Evolutionary conservation across 2,888 invertebrate species (phyloP).

Genomic region (Dione juno): DNA sequence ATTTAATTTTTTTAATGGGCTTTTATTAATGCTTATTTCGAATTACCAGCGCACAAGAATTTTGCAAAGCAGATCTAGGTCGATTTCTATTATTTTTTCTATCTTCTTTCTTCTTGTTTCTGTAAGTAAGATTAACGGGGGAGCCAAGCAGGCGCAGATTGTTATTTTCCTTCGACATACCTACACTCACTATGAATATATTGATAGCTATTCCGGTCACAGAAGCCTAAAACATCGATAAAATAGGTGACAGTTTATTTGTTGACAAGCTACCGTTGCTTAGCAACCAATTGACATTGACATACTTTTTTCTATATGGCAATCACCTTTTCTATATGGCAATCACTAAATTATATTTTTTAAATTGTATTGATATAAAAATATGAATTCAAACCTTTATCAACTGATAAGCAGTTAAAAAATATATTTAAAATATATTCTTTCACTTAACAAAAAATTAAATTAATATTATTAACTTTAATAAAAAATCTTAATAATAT

Average conservation of each 20-base stretch:
- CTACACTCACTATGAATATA: constrained; percentile 41
- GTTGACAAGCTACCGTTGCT: constrained; percentile 60
- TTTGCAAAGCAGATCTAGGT: constrained; percentile 74
- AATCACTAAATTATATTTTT: neutral
- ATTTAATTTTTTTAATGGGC: neutral
- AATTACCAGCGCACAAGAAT: constrained; percentile 69
- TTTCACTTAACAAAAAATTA: too few species aligned
- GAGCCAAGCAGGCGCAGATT: constrained; percentile 75
- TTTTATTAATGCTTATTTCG: neutral
- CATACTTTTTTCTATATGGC: neutral
- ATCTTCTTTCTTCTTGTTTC: constrained; percentile 74
- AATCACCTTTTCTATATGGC: neutral
- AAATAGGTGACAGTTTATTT: constrained; percentile 48
- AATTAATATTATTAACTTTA: too few species aligned
- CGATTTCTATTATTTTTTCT: constrained; percentile 68
- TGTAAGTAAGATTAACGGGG: constrained; percentile 74
- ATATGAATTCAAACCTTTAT: too few species aligned
- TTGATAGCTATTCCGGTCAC: constrained; percentile 15
- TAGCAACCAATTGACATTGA: constrained; percentile 52
- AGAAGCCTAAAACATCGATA: constrained; percentile 30
- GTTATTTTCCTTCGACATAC: constrained; percentile 78
- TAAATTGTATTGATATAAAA: too few species aligned
- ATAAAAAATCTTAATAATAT: too few species aligned
- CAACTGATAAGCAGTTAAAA: too few species aligned
- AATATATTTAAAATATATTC: too few species aligned